Evolutionary conservation across 2,888 invertebrate genomes (phyloP).

Genomic region (Rhimphoctona megacephalus): DNA sequence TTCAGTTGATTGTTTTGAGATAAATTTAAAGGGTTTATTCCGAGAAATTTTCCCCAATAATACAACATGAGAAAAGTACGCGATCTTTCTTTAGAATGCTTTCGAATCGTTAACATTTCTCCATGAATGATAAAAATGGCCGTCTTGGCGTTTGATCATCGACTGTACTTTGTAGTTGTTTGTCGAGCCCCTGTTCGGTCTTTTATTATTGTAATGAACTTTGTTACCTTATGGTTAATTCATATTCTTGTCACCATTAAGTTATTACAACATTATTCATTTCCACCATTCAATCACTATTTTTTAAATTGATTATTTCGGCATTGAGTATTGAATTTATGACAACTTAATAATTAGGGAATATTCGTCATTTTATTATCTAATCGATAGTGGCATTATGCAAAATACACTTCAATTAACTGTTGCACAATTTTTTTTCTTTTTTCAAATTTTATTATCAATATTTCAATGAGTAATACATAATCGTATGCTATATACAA

Average conservation of each 20-base stretch:
- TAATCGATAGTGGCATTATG: not conserved
- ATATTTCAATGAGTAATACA: too few relatives aligned
- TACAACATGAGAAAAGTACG: constrained; percentile 28
- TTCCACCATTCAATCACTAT: not conserved
- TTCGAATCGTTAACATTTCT: not conserved
- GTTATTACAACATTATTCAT: not conserved
- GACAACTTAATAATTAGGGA: not conserved
- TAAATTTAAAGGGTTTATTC: constrained; percentile 48
- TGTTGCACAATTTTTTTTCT: too few relatives aligned
- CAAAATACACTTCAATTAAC: too few relatives aligned
- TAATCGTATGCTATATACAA: too few relatives aligned
- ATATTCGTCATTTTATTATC: not conserved
- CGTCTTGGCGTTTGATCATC: not conserved
- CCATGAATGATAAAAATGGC: not conserved
- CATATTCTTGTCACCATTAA: not conserved
- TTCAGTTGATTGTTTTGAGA: constrained; percentile 28
- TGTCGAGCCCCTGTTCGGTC: not conserved
- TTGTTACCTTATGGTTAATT: not conserved
- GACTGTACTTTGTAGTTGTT: not conserved
- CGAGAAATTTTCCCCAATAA: constrained; percentile 57
- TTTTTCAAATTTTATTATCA: too few relatives aligned
- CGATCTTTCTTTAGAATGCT: constrained; percentile 9
- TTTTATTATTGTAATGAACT: not conserved
- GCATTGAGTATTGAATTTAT: not conserved
- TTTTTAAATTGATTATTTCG: not conserved